Evolutionary conservation across 1,140 invertebrate genomes (phyloP), one percentile per base, ranked within the genome.

Genomic region (Drosophila melanica): DNA sequence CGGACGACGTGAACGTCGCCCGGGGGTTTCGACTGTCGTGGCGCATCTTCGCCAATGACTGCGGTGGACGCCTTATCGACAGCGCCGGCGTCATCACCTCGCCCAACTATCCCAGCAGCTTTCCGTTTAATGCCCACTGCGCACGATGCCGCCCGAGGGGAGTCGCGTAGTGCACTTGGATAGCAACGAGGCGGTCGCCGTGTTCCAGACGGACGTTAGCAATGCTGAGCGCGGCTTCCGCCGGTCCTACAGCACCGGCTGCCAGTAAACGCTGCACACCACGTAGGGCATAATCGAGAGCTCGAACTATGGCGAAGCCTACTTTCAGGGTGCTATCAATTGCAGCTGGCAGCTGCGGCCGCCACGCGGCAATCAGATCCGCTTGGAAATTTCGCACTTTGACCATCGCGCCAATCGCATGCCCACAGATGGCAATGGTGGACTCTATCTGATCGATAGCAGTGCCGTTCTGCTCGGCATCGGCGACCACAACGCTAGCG

Each of bases 51-150:
- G 70, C 55, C 53, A 77, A 30, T 37, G 89, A 96, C 91, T 98
- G 97, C 92, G 97, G 97, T 14, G 97, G 97, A 3, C 93, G 80
- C 11, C 74, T 98, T 14, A 94, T 18, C 1, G 92, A 94, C 5
- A 92, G 92, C 8, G 75, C 62, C 1, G 97, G 97, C 0, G 93
- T 94, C 1, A 95, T 98, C 76, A 93, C 94, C 11, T 98, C 97
- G 10, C 97, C 97, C 10, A 95, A 96, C 80, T 98, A 98, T 92
- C 97, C 97, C 3, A 92, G 95, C 62, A 79, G 93, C 0, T 97
- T 97, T 91, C 90, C 93, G 27, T 91, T 93, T 14, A 93, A 94
- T 65, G 93, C 94, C 0, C 94, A 95, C 80, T 98, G 97, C 87
- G 94, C 48, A 0, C 4, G 0, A 7, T 62, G 42, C 44, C 39